Evolutionary conservation across 2,113 vertebrate species (phyloP), one percentile per base, ranked within the genome.

Genomic region (Corythaixoides concolor): DNA sequence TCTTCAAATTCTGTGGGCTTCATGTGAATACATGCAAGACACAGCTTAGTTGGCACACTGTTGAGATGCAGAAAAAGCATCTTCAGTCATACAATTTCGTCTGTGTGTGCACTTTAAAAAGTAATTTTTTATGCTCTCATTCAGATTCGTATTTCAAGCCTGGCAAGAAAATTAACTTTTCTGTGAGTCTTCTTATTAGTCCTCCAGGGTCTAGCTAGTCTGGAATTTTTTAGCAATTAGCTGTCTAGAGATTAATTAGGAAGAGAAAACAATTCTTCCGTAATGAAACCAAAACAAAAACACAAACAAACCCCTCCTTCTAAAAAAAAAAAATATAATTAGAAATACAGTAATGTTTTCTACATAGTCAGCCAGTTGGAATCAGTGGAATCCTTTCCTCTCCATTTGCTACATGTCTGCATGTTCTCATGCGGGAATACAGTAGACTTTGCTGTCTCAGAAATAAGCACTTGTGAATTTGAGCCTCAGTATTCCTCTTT

Each of bases 221-320:
- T 82, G 55, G 39, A 94, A 67, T 68, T 85, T 66, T 89, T 82
- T 26, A 81, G n/a, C 69, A 79, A 88, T 64, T 66, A 85, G 32
- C 30, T 56, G 15, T 35, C 91, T 75, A 49, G 84, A 91, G 84
- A 93, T 82, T 92, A 95, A 95, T 89, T 95, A 95, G 33, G 70
- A 63, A 66, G 67, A 76, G 62, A 68, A 89, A 87, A 89, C 27
- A 50, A 6, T 60, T 75, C 39, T 88, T 85, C 70, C 33, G 43
- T 62, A 62, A 37, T 49, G 59, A 92, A 92, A 73, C 15, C 21
- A 41, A 88, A 92, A 41, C 18, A 68, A 52, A 92, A 68, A 8
- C 59, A 75, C 27, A 75, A 58, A 39, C 23, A 78, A 66, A 68
- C 1, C 3, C 1, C 8, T 67, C 12, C 32, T 37, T 47, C 21